Evolutionary conservation across 2,113 vertebrate genomes (phyloP), one percentile per base, ranked within the genome.

Genomic region (Pygoscelis adeliae): DNA sequence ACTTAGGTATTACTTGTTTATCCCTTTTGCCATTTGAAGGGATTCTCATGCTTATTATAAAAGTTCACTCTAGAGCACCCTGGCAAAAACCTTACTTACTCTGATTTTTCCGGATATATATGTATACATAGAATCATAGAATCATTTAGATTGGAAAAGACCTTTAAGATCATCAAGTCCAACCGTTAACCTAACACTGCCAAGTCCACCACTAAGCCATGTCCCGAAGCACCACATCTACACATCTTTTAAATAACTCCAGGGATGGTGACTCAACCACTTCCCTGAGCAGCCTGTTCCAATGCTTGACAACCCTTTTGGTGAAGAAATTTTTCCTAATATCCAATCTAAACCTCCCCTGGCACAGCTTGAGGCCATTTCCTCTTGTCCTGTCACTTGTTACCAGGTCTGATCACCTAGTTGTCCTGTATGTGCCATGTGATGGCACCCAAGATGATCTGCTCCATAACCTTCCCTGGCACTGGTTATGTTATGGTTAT

Each of bases 401-500:
- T 29, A 52, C 21, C 4, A 27, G 62, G n/a, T 16, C 16, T 32
- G 32, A n/a, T 5, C 10, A 12, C 32, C 20, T 22, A 15, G 6
- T 36, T 67, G 26, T 42, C 36, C 26, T n/a, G 29, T 8, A 63
- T 1, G 1, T 58, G 71, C 11, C 0, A 0, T 1, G 3, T 36
- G 16, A 27, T 30, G 11, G 38, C 7, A 23, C 6, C 22, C 5
- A 32, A 9, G 32, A 53, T 1, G 1, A 74, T 21, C 40, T 49
- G 26, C n/a, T 83, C 49, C 44, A 20, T 1, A 3, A 40, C 40
- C 0, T 2, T 8, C 27, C 32, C 20, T 6, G 9, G 14, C 26
- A 73, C 34, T 22, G 22, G 5, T 52, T 26, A 62, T 26, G 13
- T 46, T 52, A 40, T 13, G 16, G 34, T 50, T 62, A 16, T 26